phyloP scores from a whole-genome alignment of 2,888 invertebrate genomes.

The Tenthredo mesomela region DNA sequence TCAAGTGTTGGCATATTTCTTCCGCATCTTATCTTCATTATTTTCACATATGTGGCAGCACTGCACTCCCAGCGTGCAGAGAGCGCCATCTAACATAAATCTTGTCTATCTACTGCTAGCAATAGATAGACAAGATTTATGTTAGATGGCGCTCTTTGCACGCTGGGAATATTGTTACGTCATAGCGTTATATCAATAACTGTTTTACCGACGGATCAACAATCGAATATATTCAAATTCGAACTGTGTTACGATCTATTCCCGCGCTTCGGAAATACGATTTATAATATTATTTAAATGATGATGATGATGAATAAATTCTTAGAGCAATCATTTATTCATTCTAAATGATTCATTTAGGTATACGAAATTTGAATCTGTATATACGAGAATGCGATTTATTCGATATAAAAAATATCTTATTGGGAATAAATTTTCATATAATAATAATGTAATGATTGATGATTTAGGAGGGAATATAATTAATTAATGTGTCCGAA shows the following conservation, averaged over 20 bases:
- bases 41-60: conserved; percentile 7
- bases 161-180: not conserved
- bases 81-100: too few relatives aligned
- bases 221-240: not conserved
- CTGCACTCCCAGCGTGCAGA: too few relatives aligned
- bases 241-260: not conserved
- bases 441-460: too few relatives aligned
- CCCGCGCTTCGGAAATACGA: not conserved
- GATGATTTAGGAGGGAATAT: not conserved
- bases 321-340: not conserved
- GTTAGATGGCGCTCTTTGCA: conserved; percentile 7
- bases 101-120: too few relatives aligned
- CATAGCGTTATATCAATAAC: not conserved
- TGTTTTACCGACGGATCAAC: conserved; percentile 18
- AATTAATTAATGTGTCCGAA: not conserved
- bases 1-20: conserved; percentile 35
- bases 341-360: not conserved
- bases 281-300: not conserved
- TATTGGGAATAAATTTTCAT: too few relatives aligned
- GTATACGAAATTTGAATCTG: not conserved
- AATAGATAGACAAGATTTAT: not conserved
- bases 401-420: too few relatives aligned
- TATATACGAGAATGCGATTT: not conserved
- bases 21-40: not conserved
- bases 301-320: not conserved